Percentiles rank a stretch among this genome's conserved stretches.
Evolutionary conservation across 2,888 invertebrate genomes (phyloP).

Genomic region (Chalcis sispes): DNA sequence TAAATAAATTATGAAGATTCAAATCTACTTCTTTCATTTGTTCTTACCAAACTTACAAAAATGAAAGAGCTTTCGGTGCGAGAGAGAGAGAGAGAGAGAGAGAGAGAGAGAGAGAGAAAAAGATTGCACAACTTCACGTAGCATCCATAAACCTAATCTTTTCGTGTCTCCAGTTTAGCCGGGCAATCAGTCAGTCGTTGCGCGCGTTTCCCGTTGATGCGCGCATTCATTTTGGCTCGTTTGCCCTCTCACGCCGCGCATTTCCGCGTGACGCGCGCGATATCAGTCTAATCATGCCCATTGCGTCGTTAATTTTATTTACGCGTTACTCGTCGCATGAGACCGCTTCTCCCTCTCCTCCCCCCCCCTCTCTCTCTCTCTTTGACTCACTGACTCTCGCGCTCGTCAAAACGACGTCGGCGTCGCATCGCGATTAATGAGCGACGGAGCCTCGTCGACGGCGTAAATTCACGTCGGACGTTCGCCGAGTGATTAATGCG

Average conservation of each 20-base stretch:
- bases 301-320: constrained; percentile 45
- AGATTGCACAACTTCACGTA: too few relatives aligned
- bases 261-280: not conserved
- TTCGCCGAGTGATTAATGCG: constrained; percentile 70
- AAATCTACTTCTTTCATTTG: too few relatives aligned
- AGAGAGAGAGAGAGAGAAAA: not conserved
- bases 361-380: not conserved
- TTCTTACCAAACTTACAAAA: too few relatives aligned
- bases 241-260: not conserved
- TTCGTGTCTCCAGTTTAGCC: too few relatives aligned
- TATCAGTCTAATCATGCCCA: constrained; percentile 23
- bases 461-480: constrained; percentile 67
- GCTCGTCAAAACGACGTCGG: constrained; percentile 40
- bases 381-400: too few relatives aligned
- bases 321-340: too few relatives aligned
- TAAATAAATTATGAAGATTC: too few relatives aligned
- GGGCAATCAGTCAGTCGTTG: too few relatives aligned
- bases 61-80: too few relatives aligned
- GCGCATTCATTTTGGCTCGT: constrained; percentile 2
- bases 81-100: not conserved
- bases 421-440: constrained; percentile 47
- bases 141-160: too few relatives aligned
- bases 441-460: constrained; percentile 50
- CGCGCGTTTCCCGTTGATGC: not conserved
- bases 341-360: too few relatives aligned